Conservation (phyloP, 2,888 invertebrate genomes). For the Nezara viridula region DNA sequence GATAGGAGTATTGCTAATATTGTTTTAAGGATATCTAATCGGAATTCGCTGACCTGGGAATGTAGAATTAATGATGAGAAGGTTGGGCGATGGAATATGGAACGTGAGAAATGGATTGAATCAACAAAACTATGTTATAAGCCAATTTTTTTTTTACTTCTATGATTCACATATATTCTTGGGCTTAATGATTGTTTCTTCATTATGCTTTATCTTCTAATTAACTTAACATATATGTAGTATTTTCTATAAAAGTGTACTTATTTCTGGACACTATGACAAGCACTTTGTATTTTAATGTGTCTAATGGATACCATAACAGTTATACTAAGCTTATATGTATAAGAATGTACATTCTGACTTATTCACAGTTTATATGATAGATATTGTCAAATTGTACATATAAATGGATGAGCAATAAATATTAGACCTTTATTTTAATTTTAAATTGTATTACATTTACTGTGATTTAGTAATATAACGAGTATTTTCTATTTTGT, state of each 20-base stretch:
- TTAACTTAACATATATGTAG: too few species aligned
- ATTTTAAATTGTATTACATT: conserved; percentile 36
- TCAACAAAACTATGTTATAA: background rate
- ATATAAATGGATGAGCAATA: background rate
- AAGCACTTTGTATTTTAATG: background rate
- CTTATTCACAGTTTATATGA: background rate
- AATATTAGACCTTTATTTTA: conserved; percentile 8
- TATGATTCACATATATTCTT: too few species aligned
- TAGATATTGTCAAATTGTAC: conserved; percentile 40
- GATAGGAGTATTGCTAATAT: background rate
- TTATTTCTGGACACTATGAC: background rate
- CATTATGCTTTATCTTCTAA: background rate
- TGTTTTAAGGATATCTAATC: background rate
- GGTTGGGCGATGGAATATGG: background rate
- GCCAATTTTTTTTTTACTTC: too few species aligned
- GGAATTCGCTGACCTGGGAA: too few species aligned
- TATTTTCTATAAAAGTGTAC: background rate
- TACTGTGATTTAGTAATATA: conserved; percentile 39
- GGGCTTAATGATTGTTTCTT: background rate
- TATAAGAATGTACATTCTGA: conserved; percentile 15
- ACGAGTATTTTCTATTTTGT: background rate
- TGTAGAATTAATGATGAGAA: background rate
- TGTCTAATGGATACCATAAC: background rate
- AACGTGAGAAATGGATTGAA: background rate
- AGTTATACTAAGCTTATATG: background rate